Percentiles rank a stretch among this genome's conserved stretches.
phyloP scores from a whole-genome alignment of 2,888 invertebrate species.

The Hypomecis atomaria region DNA sequence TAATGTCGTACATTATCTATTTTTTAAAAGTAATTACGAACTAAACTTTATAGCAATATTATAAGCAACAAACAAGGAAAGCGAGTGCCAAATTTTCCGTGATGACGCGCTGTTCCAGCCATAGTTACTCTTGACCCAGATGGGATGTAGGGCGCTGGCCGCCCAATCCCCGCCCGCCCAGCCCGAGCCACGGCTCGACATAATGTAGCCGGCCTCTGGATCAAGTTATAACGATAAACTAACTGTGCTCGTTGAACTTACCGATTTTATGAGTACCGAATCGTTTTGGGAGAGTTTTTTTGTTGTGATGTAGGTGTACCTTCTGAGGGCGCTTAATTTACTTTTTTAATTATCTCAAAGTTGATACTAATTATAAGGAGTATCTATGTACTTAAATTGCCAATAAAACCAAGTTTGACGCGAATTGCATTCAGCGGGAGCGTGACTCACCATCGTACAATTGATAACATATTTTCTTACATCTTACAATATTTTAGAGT shows the following conservation, averaged over 20 bases:
- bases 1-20: no score
- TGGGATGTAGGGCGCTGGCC: constrained; percentile 68
- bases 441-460: no score
- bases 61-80: constrained; percentile 6
- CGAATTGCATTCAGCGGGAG: no score
- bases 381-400: no score
- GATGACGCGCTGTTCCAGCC: constrained; percentile 40
- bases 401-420: no score
- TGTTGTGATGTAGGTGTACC: no score
- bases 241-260: not conserved
- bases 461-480: no score
- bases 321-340: no score
- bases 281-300: no score
- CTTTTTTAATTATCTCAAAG: no score
- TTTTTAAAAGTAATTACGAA: not conserved
- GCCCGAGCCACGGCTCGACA: constrained; percentile 24
- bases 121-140: constrained; percentile 75
- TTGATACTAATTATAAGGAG: no score
- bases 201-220: not conserved
- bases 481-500: no score
- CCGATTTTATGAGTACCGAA: not conserved
- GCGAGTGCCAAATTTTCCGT: constrained; percentile 30
- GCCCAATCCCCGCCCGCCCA: constrained; percentile 46
- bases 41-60: not conserved
- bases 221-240: not conserved